Base-by-base conservation (phyloP, 2,113 vertebrate genomes). In the Suncus etruscus region DNA sequence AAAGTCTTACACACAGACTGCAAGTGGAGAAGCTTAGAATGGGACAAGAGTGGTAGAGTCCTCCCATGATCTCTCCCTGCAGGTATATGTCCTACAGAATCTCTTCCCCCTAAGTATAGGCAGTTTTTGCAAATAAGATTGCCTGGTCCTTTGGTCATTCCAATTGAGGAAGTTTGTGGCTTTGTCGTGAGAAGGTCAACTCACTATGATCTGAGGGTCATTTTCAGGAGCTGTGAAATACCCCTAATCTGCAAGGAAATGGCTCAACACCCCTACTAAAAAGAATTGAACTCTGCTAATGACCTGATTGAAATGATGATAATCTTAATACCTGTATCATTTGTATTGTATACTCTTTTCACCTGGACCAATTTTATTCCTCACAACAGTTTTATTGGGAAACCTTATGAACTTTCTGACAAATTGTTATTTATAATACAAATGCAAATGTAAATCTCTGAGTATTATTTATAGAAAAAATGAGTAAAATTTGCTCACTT, bases 231-330 rank as follows among this genome's bases (percentile, higher is more conserved):
- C 14, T 18, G 16, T 89, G 12, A 69, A 50, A 14, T 8, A 25
- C 16, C 11, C 66, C 2, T 1, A 83, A 4, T 25, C 12, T 75
- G 25, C 4, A 31, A 61, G 51, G 48, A 90, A 75, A 83, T 14
- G 14, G 14, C n/a, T 86, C 27, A 8, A 3, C 29, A 22, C 31
- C 72, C 16, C 2, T 68, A 47, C 39, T 54, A 58, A 15, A 54
- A 72, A 31, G 27, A 80, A 24, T 24, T 51, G 3, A 31, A 8
- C 39, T 45, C 27, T 70, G 6, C 58, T 58, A 75, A 29, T 45
- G 92, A 79, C 12, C n/a, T 48, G 45, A 76, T 79, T 77, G 58
- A 77, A 85, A 58, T 72, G 9, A 47, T 6, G 25, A 61, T 89
- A 70, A 31, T 6, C n/a, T 66, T 89, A 70, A 39, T 3, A 69